These are phyloP conservation scores for Protomyctophum bolini DNA, from an alignment of 2,113 vertebrate genomes.

Conservation along the genomic window DNA sequence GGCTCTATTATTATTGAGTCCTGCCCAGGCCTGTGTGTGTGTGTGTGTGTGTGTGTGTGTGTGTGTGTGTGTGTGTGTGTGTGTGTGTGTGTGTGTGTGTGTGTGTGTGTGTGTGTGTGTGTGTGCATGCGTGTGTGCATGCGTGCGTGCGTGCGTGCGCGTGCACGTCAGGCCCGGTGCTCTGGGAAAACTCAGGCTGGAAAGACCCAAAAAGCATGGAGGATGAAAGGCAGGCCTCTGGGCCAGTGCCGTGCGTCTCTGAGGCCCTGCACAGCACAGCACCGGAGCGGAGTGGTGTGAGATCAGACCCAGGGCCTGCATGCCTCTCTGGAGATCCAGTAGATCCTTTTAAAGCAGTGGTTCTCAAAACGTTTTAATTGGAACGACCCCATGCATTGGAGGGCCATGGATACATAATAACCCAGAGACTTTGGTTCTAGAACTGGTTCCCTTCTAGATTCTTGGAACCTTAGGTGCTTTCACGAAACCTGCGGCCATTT, in stretches of 20 bases:
- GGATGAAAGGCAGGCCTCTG: constrained; percentile 60
- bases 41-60: too few species aligned
- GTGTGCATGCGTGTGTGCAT: too few species aligned
- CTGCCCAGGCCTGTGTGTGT: constrained; percentile 56
- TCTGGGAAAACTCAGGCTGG: constrained; percentile 74
- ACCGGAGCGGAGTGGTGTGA: constrained; percentile 19
- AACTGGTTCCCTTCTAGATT: too few species aligned
- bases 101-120: too few species aligned
- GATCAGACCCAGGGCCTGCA: constrained; percentile 36
- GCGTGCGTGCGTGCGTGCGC: too few species aligned
- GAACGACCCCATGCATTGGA: too few species aligned
- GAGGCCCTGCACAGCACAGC: constrained; percentile 21
- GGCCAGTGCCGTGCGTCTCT: constrained; percentile 44
- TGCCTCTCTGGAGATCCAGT: constrained; percentile 30
- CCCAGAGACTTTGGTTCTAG: too few species aligned
- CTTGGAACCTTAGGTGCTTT: too few species aligned
- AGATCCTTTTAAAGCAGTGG: constrained; percentile 41
- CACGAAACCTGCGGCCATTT: too few species aligned
- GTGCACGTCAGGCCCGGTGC: constrained; percentile 44
- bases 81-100: constrained; percentile 11
- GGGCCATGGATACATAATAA: too few species aligned
- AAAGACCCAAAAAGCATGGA: constrained; percentile 18
- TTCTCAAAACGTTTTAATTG: too few species aligned
- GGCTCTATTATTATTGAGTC: constrained; percentile 66
- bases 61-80: too few species aligned